phyloP scores from a whole-genome alignment of 2,797 vertebrate species.

The Centropyge bicolor region DNA sequence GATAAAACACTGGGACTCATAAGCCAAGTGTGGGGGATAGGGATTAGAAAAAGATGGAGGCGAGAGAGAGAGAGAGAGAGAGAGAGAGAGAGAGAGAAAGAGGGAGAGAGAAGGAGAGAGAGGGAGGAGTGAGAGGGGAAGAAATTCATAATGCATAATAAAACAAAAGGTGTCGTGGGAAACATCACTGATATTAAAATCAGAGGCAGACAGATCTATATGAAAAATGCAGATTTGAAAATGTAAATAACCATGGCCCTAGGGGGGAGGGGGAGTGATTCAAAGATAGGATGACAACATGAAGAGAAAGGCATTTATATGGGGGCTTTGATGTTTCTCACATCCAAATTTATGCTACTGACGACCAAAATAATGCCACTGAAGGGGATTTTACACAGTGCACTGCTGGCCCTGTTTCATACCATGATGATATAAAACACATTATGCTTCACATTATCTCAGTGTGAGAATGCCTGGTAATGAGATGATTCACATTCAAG shows the following conservation, averaged over 20 bases:
- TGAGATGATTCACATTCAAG: constrained; percentile 84
- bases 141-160: constrained; percentile 93
- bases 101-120: constrained; percentile 49
- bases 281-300: constrained; percentile 90
- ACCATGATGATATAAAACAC: constrained; percentile 83
- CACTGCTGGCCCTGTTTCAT: constrained; percentile 80
- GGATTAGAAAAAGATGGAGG: constrained; percentile 91
- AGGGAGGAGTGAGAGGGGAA: constrained; percentile 84
- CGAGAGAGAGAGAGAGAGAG: constrained; percentile 56
- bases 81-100: constrained; percentile 34
- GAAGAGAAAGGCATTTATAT: constrained; percentile 84
- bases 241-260: constrained; percentile 89
- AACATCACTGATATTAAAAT: constrained; percentile 92
- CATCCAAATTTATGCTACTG: constrained; percentile 86
- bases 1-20: constrained; percentile 99
- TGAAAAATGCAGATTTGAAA: constrained; percentile 92
- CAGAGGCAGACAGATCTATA: constrained; percentile 91
- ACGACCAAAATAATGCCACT: constrained; percentile 85
- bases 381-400: constrained; percentile 84
- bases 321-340: constrained; percentile 85
- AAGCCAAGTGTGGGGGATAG: constrained; percentile 92
- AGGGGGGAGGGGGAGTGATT: constrained; percentile 86
- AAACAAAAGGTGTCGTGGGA: constrained; percentile 92
- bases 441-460: constrained; percentile 83
- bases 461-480: constrained; percentile 83